These are phyloP conservation scores for Seira musarum DNA, from an alignment of 2,888 invertebrate genomes.

Conservation along the genomic window DNA sequence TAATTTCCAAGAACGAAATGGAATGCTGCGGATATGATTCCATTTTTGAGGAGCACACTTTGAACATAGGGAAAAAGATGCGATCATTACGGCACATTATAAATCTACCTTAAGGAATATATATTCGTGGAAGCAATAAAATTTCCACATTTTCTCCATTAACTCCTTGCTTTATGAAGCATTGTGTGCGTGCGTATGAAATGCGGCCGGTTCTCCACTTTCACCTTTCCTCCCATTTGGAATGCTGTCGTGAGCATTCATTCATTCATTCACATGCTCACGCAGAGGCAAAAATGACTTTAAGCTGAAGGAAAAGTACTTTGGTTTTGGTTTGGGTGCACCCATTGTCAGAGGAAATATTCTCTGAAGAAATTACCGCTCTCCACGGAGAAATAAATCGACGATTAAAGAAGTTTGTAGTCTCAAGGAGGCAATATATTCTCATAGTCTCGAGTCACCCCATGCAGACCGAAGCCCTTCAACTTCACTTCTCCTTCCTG, in stretches of 20 bases:
- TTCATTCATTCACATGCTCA: background rate
- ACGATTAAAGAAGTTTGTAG: background rate
- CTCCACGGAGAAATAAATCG: background rate
- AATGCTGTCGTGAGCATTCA: background rate
- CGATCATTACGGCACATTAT: constrained; percentile 58
- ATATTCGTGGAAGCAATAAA: constrained; percentile 61
- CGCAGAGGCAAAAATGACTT: background rate
- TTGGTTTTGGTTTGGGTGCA: background rate
- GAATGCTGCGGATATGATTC: background rate
- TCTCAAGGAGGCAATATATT: background rate
- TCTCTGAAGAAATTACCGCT: background rate
- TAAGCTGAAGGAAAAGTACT: background rate
- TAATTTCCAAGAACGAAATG: background rate
- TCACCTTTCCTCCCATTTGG: constrained; percentile 3
- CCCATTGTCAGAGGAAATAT: background rate
- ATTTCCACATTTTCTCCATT: constrained; percentile 69
- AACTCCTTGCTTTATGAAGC: constrained; percentile 58
- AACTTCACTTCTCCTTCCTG: background rate
- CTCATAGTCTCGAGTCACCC: background rate
- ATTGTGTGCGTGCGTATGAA: constrained; percentile 43
- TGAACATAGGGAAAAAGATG: constrained; percentile 25
- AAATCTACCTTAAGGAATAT: constrained; percentile 64
- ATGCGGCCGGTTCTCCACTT: constrained; percentile 4
- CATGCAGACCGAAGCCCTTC: background rate
- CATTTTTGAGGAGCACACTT: too few relatives aligned